Percentiles rank a stretch among this genome's conserved stretches.
Evolutionary conservation across 2,888 invertebrate genomes (phyloP).

Genomic region (Lasioglossum marginatum): DNA sequence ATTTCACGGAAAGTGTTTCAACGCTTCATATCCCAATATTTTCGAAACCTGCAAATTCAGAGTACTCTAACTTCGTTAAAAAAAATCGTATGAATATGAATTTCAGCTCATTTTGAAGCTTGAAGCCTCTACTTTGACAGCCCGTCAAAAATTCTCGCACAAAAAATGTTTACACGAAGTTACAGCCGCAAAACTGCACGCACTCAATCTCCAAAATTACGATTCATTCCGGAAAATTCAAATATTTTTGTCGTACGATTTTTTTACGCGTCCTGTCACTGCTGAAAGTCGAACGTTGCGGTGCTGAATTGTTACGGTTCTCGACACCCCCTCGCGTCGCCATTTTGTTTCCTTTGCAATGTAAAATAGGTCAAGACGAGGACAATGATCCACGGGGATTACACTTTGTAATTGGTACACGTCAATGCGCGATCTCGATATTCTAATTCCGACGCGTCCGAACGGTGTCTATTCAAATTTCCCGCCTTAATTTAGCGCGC

Average conservation of each 20-base stretch:
- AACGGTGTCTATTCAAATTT: conserved; percentile 78
- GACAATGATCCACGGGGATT: conserved; percentile 76
- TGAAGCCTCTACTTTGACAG: neutral
- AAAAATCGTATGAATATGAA: neutral
- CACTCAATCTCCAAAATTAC: neutral
- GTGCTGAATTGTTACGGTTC: neutral
- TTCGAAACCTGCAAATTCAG: neutral
- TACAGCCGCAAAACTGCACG: rapidly evolving
- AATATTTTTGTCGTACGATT: neutral
- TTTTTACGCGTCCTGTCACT: neutral
- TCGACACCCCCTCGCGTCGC: neutral
- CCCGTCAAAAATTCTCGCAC: rapidly evolving
- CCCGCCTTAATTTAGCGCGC: neutral
- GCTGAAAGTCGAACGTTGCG: neutral
- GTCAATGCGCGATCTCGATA: conserved; percentile 73
- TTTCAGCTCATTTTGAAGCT: neutral
- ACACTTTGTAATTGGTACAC: conserved; percentile 78
- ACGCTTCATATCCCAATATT: too few relatives aligned
- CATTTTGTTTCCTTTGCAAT: conserved; percentile 48
- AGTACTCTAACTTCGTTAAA: neutral
- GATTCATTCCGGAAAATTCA: neutral
- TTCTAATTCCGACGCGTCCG: conserved; percentile 75
- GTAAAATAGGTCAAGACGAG: conserved; percentile 61
- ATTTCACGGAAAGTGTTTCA: neutral
- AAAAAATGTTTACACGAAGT: neutral